phyloP scores from a whole-genome alignment of 2,888 invertebrate species.

The Sphaerophoria rueppellii region DNA sequence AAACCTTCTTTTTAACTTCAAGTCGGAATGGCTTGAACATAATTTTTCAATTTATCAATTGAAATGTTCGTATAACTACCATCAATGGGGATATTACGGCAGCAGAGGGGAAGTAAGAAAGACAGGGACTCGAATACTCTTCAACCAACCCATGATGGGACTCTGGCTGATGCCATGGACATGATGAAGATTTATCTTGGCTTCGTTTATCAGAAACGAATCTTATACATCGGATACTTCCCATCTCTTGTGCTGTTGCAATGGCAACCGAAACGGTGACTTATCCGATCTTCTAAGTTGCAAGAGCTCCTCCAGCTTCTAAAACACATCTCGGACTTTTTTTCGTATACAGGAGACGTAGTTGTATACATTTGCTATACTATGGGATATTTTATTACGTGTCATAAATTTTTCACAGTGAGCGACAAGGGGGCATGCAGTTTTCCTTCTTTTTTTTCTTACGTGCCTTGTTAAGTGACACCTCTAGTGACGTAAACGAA shows the following conservation, averaged over 20 bases:
- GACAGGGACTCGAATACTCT: constrained; percentile 6
- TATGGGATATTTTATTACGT: constrained; percentile 66
- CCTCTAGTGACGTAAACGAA: not conserved
- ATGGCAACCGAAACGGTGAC: constrained; percentile 15
- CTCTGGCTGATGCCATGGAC: constrained; percentile 42
- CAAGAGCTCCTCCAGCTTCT: not conserved
- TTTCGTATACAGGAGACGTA: not conserved
- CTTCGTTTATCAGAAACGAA: constrained; percentile 42
- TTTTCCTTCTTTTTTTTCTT: constrained; percentile 18
- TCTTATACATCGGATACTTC: constrained; percentile 2
- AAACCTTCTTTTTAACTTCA: constrained; percentile 11
- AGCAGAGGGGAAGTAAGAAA: not conserved
- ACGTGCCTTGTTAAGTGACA: constrained; percentile 34
- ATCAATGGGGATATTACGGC: not conserved
- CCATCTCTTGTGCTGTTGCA: not conserved
- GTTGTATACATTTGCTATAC: constrained; percentile 25
- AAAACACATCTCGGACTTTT: constrained; percentile 17
- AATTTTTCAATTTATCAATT: constrained; percentile 71
- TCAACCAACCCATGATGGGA: constrained; percentile 55
- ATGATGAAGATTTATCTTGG: constrained; percentile 69
- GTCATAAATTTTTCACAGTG: constrained; percentile 61
- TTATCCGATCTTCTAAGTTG: constrained; percentile 21
- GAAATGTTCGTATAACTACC: constrained; percentile 49
- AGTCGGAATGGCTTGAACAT: constrained; percentile 59
- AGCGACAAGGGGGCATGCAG: constrained; percentile 7